Conservation (phyloP, 2,113 vertebrate genomes). For the Oncorhynchus kisutch region DNA sequence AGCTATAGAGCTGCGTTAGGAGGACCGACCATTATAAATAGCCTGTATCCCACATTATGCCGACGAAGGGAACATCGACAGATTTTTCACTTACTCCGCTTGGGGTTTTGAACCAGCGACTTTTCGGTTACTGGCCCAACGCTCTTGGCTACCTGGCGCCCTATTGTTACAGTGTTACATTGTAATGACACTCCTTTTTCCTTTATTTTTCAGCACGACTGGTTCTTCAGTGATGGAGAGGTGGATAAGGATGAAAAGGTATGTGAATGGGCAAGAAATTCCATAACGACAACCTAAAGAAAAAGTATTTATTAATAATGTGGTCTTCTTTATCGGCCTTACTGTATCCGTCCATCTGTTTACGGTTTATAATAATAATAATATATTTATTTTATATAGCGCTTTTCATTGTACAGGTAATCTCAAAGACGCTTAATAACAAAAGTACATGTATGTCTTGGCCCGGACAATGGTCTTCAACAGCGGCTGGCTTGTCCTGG, state of each 20-base stretch:
- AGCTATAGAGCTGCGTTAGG: not conserved
- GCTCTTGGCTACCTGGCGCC: no score
- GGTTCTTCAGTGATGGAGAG: conserved; percentile 88
- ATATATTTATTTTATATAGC: not conserved
- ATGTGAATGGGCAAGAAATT: conserved; percentile 31
- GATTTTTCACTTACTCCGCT: no score
- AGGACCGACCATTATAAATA: not conserved
- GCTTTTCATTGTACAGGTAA: no score
- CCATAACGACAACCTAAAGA: not conserved
- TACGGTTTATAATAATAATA: not conserved
- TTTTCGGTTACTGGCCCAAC: no score
- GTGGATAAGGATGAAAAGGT: conserved; percentile 86
- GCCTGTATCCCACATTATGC: not conserved
- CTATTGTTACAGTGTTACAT: not conserved
- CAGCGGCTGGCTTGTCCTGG: not conserved
- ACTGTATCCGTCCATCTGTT: no score
- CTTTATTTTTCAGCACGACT: conserved; percentile 66
- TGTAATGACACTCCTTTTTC: conserved; percentile 26
- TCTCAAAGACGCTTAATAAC: no score
- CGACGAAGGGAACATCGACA: not conserved
- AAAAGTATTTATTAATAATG: not conserved
- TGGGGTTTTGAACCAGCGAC: no score
- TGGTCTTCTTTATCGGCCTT: no score
- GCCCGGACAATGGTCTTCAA: no score
- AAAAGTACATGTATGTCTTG: no score